phyloP scores from a whole-genome alignment of 1,140 invertebrate species.

The Ceratina australensis region DNA sequence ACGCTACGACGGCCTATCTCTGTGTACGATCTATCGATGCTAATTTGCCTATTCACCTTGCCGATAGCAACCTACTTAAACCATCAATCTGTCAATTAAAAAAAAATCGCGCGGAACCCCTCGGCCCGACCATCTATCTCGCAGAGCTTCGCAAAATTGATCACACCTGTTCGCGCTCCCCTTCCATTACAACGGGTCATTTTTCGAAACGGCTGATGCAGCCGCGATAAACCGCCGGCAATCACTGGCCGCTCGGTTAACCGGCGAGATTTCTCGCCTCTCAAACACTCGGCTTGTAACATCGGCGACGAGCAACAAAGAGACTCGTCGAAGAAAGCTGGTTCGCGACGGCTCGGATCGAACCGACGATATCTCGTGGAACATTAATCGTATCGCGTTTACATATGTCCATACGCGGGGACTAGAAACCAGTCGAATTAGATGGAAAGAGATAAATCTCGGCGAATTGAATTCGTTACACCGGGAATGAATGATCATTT shows the following conservation, averaged over 20 bases:
- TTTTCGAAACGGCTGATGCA: constrained; percentile 23
- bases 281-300: background rate
- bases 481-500: no score
- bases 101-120: background rate
- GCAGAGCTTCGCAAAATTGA: constrained; percentile 9
- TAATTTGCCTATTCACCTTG: constrained; percentile 10
- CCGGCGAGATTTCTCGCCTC: constrained; percentile 5
- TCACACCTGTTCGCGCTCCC: constrained; percentile 26
- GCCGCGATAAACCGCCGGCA: constrained; percentile 8
- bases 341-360: background rate
- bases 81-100: constrained; percentile 2
- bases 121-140: background rate
- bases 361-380: background rate
- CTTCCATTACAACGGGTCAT: constrained; percentile 25
- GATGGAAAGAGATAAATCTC: no score
- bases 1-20: background rate
- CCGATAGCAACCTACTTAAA: background rate
- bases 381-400: no score
- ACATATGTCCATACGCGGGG: no score
- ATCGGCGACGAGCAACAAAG: background rate
- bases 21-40: background rate
- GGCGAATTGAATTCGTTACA: no score
- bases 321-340: background rate
- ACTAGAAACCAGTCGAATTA: no score
- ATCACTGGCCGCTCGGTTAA: background rate